A percentile compares a stretch with the other conserved stretches of the same genome.
These are phyloP conservation scores for Drosophila bifasciata DNA, from an alignment of 1,140 invertebrate genomes.

Conservation along the genomic window DNA sequence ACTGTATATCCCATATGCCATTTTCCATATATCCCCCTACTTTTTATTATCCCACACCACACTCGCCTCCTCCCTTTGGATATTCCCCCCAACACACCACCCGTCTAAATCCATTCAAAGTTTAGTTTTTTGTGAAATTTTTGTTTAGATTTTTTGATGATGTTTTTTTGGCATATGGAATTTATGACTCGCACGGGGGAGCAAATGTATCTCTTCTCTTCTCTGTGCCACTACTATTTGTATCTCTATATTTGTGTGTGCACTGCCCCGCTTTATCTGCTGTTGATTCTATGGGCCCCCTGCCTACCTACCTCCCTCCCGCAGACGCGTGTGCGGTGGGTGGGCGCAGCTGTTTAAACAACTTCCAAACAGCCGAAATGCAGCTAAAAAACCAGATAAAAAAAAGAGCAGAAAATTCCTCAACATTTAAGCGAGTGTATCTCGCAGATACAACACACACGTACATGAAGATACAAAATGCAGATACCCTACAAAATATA, in stretches of 20 bases:
- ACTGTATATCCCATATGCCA: no score
- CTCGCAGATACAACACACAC: slow-evolving; percentile 8
- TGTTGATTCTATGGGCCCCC: not conserved
- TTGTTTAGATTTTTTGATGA: slow-evolving; percentile 51
- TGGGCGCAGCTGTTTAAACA: slow-evolving; percentile 72
- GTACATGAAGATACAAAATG: not conserved
- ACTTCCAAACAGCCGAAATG: slow-evolving; percentile 38
- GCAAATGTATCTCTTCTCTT: slow-evolving; percentile 39
- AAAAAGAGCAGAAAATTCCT: slow-evolving; percentile 17
- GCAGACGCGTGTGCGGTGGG: slow-evolving; percentile 30
- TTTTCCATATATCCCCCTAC: no score
- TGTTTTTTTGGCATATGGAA: slow-evolving; percentile 66
- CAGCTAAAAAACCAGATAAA: slow-evolving; percentile 24
- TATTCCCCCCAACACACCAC: no score
- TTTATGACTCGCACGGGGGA: slow-evolving; percentile 50
- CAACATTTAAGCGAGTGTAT: slow-evolving; percentile 34
- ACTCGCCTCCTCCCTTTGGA: no score
- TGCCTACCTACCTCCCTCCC: not conserved
- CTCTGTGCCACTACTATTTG: not conserved
- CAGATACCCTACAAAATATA: slow-evolving; percentile 19
- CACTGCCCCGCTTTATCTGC: slow-evolving; percentile 17
- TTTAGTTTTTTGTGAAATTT: slow-evolving; percentile 18
- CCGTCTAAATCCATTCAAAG: slow-evolving; percentile 4
- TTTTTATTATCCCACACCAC: no score
- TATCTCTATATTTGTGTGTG: slow-evolving; percentile 37